Evolutionary conservation across 2,797 vertebrate genomes (phyloP).

Genomic region (Lates japonicus): DNA sequence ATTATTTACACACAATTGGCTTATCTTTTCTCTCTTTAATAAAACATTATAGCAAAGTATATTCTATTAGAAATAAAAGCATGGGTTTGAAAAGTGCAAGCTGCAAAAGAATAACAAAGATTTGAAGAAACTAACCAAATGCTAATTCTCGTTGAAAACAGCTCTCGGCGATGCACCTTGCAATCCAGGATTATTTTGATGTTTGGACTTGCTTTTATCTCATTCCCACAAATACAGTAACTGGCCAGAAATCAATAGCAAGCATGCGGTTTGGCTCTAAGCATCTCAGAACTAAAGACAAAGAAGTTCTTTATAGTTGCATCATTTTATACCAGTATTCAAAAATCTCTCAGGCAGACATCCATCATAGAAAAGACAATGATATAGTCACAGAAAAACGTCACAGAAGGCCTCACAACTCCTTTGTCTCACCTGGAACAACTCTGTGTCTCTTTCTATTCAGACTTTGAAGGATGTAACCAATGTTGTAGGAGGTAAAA

Average conservation of each 20-base stretch:
- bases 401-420: slow-evolving; percentile 2
- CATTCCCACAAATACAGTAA: slow-evolving; percentile 18
- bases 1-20: slow-evolving; percentile 17
- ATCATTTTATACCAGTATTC: slow-evolving; percentile 27
- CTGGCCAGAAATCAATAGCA: slow-evolving; percentile 19
- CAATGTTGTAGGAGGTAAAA: not conserved
- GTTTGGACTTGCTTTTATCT: slow-evolving; percentile 21
- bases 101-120: not conserved
- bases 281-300: slow-evolving; percentile 25
- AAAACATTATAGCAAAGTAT: slow-evolving; percentile 17
- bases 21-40: slow-evolving; percentile 30
- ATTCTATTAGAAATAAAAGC: not conserved
- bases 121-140: slow-evolving; percentile 16
- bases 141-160: slow-evolving; percentile 12
- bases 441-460: slow-evolving; percentile 3
- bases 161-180: not conserved
- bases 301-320: slow-evolving; percentile 14
- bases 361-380: slow-evolving; percentile 23
- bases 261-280: slow-evolving; percentile 26
- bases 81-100: not conserved
- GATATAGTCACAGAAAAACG: not conserved
- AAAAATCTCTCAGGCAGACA: slow-evolving; percentile 31
- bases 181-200: slow-evolving; percentile 26
- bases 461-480: not conserved
- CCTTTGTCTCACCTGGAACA: slow-evolving; percentile 7